Base-by-base conservation (phyloP, 92 coral and sea anemone genomes). In the Bergia puertoricense region DNA sequence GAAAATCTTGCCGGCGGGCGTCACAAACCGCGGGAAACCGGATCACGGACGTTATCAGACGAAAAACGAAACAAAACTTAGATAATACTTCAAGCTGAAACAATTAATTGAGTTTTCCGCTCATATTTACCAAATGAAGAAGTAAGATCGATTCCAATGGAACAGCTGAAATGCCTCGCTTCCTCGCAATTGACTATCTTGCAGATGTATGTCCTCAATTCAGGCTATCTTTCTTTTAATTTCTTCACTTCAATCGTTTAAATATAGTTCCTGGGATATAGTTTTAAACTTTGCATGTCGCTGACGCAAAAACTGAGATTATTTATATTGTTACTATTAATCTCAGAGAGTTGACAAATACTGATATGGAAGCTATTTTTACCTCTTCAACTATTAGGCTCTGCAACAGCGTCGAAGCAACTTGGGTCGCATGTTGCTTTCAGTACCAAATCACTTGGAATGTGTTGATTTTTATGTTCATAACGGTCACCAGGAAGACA, bases 371-470 rank as follows among this genome's bases (percentile, higher is more conserved):
- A 54, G 0, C 51, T 46, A 46, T 4, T 38, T 39, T 37, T 37
- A 30, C 7, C 1, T 2, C 40, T 78, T 87, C 13, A 16, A 65
- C 73, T 88, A 71, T 4, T 57, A 95, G 98, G 96, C 96, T 38
- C 81, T 93, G 57, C 87, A 91, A 41, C 93, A 90, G 37, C 90
- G 91, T 18, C 94, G 91, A 81, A 86, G 59, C 30, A 84, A 62
- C 20, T 90, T 92, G 77, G 88, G 81, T 80, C 90, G 94, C 36
- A 92, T 94, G 92, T 88, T 95, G 43, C 91, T 95, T 76, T 87
- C 95, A 3, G 92, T 92, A 59, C 98, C 98, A 57, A 91, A 88
- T 71, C 94, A 95, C 81, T 48, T 93, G 74, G 96, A 95, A 81
- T 89, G 90, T 72, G 91, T 95, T 45, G 96, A 95, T 30, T 37